Conservation (phyloP, 2,113 vertebrate species). For the Tapirus terrestris region DNA sequence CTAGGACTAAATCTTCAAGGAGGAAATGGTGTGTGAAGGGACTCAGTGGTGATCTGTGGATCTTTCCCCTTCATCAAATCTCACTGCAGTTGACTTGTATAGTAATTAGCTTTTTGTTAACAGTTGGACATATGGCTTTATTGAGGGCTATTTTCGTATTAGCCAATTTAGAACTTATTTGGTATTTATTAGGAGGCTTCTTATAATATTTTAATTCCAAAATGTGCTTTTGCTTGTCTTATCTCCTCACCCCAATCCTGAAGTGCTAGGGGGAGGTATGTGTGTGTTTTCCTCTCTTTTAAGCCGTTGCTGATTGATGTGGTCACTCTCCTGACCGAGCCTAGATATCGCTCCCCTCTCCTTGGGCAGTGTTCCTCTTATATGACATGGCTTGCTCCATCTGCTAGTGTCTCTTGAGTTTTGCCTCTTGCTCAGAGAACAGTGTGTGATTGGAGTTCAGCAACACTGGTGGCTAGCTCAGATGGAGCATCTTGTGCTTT, state of each 20-base stretch:
- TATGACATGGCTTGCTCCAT: accelerated
- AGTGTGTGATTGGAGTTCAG: neutral
- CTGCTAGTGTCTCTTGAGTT: neutral
- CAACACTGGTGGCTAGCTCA: neutral
- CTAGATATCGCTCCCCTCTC: accelerated
- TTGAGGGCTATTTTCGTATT: neutral
- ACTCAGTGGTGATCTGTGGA: neutral
- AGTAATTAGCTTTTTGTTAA: neutral
- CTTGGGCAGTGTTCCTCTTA: neutral
- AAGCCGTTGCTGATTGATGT: neutral
- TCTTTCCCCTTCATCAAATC: neutral
- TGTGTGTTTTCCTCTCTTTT: neutral
- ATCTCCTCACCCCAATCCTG: neutral
- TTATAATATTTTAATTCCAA: neutral
- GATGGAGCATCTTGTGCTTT: accelerated
- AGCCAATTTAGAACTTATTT: neutral
- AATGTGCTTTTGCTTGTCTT: neutral
- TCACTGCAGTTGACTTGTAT: no score
- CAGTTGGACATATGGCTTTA: neutral
- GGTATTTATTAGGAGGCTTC: neutral
- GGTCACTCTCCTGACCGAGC: neutral
- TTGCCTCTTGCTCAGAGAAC: neutral
- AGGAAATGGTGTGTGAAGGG: neutral
- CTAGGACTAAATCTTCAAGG: neutral
- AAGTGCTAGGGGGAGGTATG: no score